These are phyloP conservation scores for Coregonus suidteri DNA, from an alignment of 2,797 vertebrate species.

Conservation along the genomic window DNA sequence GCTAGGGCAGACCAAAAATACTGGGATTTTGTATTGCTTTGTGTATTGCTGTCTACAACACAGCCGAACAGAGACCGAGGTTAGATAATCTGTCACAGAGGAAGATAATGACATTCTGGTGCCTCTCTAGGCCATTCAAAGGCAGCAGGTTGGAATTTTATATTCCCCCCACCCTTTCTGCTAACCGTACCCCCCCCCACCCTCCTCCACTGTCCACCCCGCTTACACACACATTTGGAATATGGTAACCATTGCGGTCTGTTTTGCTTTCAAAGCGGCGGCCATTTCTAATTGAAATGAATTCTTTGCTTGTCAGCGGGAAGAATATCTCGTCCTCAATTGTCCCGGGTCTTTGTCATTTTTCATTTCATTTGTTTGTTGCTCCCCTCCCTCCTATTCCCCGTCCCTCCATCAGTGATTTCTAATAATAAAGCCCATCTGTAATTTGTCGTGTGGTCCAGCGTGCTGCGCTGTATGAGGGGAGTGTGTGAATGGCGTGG, in stretches of 20 bases:
- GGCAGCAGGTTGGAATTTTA: conserved; percentile 24
- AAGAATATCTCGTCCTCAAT: conserved; percentile 55
- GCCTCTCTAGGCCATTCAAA: conserved; percentile 33
- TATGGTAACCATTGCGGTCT: conserved; percentile 54
- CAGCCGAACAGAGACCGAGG: conserved; percentile 36
- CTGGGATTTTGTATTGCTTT: conserved; percentile 21
- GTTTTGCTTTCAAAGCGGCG: conserved; percentile 28
- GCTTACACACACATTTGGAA: not conserved
- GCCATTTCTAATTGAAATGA: conserved; percentile 59
- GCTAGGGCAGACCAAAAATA: not conserved
- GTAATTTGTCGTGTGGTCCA: conserved; percentile 70
- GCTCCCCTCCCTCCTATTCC: conserved; percentile 13
- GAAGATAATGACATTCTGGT: conserved; percentile 41
- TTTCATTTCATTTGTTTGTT: not conserved
- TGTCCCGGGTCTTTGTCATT: conserved; percentile 57
- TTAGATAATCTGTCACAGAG: conserved; percentile 36
- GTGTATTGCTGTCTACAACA: conserved; percentile 30
- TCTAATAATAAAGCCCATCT: conserved; percentile 72
- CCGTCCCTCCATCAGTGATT: conserved; percentile 54
- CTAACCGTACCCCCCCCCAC: conserved; percentile 6
- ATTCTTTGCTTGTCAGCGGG: conserved; percentile 45
- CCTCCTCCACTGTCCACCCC: conserved; percentile 10
- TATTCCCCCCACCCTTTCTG: not conserved
- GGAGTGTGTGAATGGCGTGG: conserved; percentile 60
- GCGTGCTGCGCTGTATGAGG: conserved; percentile 50